Conservation (phyloP, 2,888 invertebrate genomes). For the Dermolepida albohirtum region DNA sequence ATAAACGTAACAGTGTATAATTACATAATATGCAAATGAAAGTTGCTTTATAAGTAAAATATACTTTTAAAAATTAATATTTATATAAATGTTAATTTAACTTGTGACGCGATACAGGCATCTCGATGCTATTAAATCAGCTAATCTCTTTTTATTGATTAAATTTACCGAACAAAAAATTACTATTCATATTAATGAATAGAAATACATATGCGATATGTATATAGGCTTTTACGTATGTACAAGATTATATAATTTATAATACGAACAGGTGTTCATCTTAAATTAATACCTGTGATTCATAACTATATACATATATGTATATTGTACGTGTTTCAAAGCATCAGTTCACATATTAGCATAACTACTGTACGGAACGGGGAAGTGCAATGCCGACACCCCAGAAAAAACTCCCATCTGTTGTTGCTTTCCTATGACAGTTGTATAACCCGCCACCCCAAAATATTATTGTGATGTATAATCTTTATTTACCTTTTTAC, state of each 20-base stretch:
- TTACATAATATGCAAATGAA: too few relatives aligned
- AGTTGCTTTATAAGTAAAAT: too few relatives aligned
- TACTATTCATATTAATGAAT: too few relatives aligned
- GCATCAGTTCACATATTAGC: constrained; percentile 54
- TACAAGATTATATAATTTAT: too few relatives aligned
- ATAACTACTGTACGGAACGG: constrained; percentile 46
- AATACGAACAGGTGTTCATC: constrained; percentile 50
- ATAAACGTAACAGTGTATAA: too few relatives aligned
- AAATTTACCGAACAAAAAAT: too few relatives aligned
- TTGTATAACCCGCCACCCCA: constrained; percentile 47
- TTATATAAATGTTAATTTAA: too few relatives aligned
- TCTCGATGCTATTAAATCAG: too few relatives aligned
- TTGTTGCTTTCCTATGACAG: constrained; percentile 51
- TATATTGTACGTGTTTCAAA: constrained; percentile 43
- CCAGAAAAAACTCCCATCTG: constrained; percentile 47
- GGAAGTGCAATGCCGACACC: constrained; percentile 46
- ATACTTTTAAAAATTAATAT: too few relatives aligned
- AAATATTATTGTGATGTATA: constrained; percentile 45
- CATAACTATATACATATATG: constrained; percentile 46
- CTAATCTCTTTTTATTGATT: too few relatives aligned
- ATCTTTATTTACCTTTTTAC: constrained; percentile 48
- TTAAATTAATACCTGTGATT: constrained; percentile 54
- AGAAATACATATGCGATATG: too few relatives aligned
- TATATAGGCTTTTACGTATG: not conserved
- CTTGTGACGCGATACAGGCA: too few relatives aligned